Conservation (phyloP, 2,797 vertebrate species). For the Halcyon smyrnensis region DNA sequence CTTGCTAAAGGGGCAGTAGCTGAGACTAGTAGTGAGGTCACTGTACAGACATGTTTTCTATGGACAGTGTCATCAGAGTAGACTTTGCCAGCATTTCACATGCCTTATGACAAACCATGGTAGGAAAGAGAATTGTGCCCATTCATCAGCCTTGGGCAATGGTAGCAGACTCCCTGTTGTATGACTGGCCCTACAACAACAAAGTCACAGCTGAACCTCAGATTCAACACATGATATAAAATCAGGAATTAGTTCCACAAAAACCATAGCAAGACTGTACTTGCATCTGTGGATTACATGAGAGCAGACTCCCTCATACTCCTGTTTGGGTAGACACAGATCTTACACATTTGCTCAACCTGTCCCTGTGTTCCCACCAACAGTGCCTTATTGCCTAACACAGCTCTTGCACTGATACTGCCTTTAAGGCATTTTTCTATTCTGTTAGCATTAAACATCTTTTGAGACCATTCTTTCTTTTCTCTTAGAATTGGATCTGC, state of each 20-base stretch:
- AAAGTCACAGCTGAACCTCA: neutral
- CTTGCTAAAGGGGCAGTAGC: neutral
- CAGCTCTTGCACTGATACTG: fast-evolving
- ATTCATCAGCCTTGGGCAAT: neutral
- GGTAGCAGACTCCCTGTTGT: neutral
- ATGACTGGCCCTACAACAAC: neutral
- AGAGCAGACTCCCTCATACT: neutral
- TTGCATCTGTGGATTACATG: neutral
- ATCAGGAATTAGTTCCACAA: neutral
- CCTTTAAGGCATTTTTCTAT: neutral
- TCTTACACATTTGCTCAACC: neutral
- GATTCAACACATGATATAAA: neutral
- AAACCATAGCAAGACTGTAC: neutral
- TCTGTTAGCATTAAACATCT: neutral
- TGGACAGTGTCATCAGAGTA: neutral
- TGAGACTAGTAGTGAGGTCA: neutral
- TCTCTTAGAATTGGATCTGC: neutral
- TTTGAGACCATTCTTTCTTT: neutral
- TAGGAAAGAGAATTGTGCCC: neutral
- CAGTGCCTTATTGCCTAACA: neutral
- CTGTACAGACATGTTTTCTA: neutral
- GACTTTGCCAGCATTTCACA: neutral
- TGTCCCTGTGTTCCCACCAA: neutral
- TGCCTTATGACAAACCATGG: fast-evolving
- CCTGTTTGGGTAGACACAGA: neutral